Evolutionary conservation across 2,797 vertebrate genomes (phyloP).

Genomic region (Parambassis ranga): DNA sequence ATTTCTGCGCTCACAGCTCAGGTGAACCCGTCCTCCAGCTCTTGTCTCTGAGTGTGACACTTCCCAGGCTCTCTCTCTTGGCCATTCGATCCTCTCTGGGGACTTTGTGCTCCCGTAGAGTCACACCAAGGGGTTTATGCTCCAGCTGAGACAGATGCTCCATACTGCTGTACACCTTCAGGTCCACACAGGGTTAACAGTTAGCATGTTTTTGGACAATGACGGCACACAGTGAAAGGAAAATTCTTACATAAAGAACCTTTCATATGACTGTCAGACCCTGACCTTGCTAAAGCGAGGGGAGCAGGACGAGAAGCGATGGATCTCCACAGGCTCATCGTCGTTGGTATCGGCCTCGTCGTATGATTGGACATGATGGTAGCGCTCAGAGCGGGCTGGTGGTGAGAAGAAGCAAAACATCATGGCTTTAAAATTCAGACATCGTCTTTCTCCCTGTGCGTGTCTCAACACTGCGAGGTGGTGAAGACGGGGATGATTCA

Average conservation of each 20-base stretch:
- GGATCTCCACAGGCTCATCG: constrained; percentile 91
- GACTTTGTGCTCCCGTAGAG: constrained; percentile 83
- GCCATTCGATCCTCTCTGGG: constrained; percentile 84
- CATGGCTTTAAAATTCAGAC: background rate
- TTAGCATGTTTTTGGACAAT: background rate
- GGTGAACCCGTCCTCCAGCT: constrained; percentile 88
- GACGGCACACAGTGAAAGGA: too few species aligned
- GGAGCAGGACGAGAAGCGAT: constrained; percentile 90
- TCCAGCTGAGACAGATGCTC: constrained; percentile 92
- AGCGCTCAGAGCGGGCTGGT: constrained; percentile 90
- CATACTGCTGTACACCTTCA: constrained; percentile 94
- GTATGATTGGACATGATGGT: constrained; percentile 90
- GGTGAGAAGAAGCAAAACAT: background rate
- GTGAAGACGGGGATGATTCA: background rate
- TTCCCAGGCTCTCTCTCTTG: constrained; percentile 88
- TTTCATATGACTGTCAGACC: background rate
- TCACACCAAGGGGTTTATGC: constrained; percentile 82
- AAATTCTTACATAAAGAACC: too few species aligned
- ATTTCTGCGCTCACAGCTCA: constrained; percentile 83
- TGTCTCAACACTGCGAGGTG: background rate
- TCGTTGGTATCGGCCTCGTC: constrained; percentile 93
- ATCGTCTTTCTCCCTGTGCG: background rate
- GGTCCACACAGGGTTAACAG: background rate
- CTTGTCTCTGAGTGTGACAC: constrained; percentile 88
- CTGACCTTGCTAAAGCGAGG: constrained; percentile 92